Evolutionary conservation across 23 tunicate species (phyloP), one percentile per base, ranked within the genome.

Genomic region (Clavelina lepadiformis): DNA sequence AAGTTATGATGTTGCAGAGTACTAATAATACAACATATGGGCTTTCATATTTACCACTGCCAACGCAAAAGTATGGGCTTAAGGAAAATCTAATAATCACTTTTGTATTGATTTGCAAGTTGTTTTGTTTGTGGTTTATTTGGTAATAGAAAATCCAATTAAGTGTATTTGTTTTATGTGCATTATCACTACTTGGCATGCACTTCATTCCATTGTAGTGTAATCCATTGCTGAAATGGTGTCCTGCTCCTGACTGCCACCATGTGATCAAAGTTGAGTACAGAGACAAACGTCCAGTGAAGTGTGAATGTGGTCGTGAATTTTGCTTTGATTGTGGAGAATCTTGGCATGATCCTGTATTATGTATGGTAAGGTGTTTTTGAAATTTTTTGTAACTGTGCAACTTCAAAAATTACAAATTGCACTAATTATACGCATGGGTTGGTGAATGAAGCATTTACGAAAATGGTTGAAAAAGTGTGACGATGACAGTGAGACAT

Each of bases 401-500:
- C 11, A 8, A 41, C 49, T 41, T 11, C 15, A 41, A 8, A 15
- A 8, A 41, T 41, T 11, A 8, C 49, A 41, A 41, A 41, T 8
- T 8, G 15, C 15, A 11, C 13, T 41, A 15, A 41, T 41, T 41
- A 8, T 41, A 11, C 49, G 49, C 15, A 15, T 41, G 15, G 11
- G 49, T n/a, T n/a, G n/a, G n/a, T n/a, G n/a, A n/a, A 15, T 32
- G 25, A 31, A 82, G 87, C 86, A 81, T 37, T 72, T 94, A 63
- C 69, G 63, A 26, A 86, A 78, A 67, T 93, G 98, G 98, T 45
- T 72, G 25, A 93, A 84, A 63, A 93, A 93, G 56, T 93, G 98
- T 65, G 98, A 84, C 46, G 98, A 93, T 66, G 98, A 93, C 76
- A 84, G 94, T 36, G 98, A 93, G 55, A 93, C 98, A n/a, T 93